phyloP scores from a whole-genome alignment of 2,797 vertebrate species.

The Enteromius treurensis region DNA sequence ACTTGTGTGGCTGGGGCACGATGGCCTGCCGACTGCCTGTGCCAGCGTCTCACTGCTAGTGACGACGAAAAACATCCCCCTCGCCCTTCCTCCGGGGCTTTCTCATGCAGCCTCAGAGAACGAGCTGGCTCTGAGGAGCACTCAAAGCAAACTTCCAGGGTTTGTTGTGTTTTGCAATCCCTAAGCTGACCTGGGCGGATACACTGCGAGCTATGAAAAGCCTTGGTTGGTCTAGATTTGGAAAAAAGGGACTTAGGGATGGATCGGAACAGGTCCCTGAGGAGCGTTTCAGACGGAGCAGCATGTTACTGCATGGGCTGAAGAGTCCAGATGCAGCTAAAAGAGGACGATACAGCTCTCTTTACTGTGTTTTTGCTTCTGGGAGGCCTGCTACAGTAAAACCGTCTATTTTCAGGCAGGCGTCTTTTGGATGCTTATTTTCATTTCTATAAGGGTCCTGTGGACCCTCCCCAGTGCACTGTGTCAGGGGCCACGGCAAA shows the following conservation, averaged over 20 bases:
- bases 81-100: neutral
- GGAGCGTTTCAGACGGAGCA: conserved; percentile 12
- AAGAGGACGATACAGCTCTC: conserved; percentile 35
- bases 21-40: conserved; percentile 6
- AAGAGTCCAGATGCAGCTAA: conserved; percentile 51
- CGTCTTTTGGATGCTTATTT: conserved; percentile 51
- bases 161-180: conserved; percentile 8
- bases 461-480: conserved; percentile 16
- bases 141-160: neutral
- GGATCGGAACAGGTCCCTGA: conserved; percentile 14
- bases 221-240: conserved; percentile 33
- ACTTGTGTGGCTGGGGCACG: conserved; percentile 23
- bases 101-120: conserved; percentile 13
- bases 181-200: conserved; percentile 31
- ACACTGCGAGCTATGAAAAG: conserved; percentile 44
- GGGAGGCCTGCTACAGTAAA: conserved; percentile 50
- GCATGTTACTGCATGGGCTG: conserved; percentile 37
- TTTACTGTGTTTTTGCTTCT: conserved; percentile 56
- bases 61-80: conserved; percentile 9
- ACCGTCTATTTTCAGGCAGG: neutral
- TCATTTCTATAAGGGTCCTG: conserved; percentile 41
- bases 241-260: conserved; percentile 37
- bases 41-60: conserved; percentile 21
- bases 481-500: conserved; percentile 34
- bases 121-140: neutral